Percentiles rank a stretch among this genome's conserved stretches.
Evolutionary conservation across 2,113 vertebrate genomes (phyloP).

Genomic region (Antennarius striatus): DNA sequence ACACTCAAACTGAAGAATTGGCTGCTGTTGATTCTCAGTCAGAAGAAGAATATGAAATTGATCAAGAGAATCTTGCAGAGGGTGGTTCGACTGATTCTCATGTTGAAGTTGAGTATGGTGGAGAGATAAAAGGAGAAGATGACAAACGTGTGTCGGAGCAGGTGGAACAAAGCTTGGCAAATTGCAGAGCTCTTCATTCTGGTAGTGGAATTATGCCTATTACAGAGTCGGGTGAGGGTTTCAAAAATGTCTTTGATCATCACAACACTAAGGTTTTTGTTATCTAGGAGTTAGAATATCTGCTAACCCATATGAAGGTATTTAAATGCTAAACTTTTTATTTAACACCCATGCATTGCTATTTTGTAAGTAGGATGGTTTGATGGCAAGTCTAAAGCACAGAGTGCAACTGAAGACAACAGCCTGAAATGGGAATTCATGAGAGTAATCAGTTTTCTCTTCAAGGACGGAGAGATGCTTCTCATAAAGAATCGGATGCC

Average conservation of each 20-base stretch:
- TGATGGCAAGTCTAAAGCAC: slow-evolving; percentile 1
- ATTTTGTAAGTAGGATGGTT: slow-evolving; percentile 28
- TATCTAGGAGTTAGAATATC: too few relatives aligned
- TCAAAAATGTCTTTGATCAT: background rate
- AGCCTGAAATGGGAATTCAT: background rate
- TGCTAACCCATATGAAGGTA: too few relatives aligned
- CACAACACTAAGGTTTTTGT: too few relatives aligned
- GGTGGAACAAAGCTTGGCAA: slow-evolving; percentile 10
- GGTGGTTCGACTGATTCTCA: slow-evolving; percentile 6
- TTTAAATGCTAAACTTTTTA: background rate
- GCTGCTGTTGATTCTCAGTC: background rate
- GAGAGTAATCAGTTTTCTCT: background rate
- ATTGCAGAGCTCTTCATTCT: slow-evolving; percentile 48
- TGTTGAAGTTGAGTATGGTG: slow-evolving; percentile 16
- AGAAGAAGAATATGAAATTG: background rate
- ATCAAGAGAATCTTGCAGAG: background rate
- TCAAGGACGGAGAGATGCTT: background rate
- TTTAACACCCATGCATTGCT: background rate
- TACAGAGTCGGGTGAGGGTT: slow-evolving; percentile 45
- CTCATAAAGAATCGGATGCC: background rate
- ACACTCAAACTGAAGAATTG: slow-evolving; percentile 9
- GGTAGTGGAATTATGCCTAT: slow-evolving; percentile 32
- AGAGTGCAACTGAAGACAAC: background rate
- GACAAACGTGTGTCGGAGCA: background rate
- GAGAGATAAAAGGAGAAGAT: slow-evolving; percentile 1